A percentile compares a stretch with the other conserved stretches of the same genome.
These are phyloP conservation scores for Candidula unifasciata DNA, from an alignment of 2,888 invertebrate genomes.

Conservation along the genomic window DNA sequence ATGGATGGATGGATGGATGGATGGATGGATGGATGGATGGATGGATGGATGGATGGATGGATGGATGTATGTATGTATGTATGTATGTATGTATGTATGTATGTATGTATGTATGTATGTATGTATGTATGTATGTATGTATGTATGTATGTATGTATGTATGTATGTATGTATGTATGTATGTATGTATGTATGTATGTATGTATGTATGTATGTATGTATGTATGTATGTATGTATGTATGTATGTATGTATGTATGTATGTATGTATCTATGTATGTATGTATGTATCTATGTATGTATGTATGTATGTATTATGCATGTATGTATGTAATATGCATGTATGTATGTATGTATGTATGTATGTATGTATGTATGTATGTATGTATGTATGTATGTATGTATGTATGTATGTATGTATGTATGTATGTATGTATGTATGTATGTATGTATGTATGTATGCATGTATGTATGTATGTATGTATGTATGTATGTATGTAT, in stretches of 20 bases:
- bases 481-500: too few relatives aligned
- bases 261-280: neutral
- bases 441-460: neutral
- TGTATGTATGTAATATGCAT: too few relatives aligned
- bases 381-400: constrained; percentile 45
- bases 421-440: constrained; percentile 39
- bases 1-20: too few relatives aligned
- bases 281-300: constrained; percentile 11
- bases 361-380: constrained; percentile 34
- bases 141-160: constrained; percentile 11
- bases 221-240: constrained; percentile 5
- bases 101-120: constrained; percentile 11
- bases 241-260: neutral
- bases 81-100: neutral
- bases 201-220: constrained; percentile 22
- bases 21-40: too few relatives aligned
- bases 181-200: constrained; percentile 27
- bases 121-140: constrained; percentile 11
- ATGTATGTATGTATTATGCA: too few relatives aligned
- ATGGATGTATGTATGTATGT: constrained; percentile 14
- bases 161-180: constrained; percentile 25
- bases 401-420: constrained; percentile 45
- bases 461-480: neutral
- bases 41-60: too few relatives aligned
- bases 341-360: constrained; percentile 34